A percentile compares a stretch with the other conserved stretches of the same genome.
Evolutionary conservation across 2,888 invertebrate species (phyloP).

Genomic region (Plusia festucae): DNA sequence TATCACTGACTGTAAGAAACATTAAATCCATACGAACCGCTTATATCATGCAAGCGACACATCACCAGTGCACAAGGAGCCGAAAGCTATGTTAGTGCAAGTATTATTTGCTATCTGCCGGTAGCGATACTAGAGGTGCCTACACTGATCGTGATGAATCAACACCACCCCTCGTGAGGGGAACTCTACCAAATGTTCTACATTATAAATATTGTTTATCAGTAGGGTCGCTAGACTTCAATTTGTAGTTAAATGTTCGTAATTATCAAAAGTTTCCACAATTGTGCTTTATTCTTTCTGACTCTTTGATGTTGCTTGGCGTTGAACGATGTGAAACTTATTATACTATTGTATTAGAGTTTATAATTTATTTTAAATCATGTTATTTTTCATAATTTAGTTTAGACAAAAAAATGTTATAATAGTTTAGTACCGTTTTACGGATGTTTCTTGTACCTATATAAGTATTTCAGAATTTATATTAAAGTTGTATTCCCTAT

Average conservation of each 20-base stretch:
- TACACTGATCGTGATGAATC: slow-evolving; percentile 29
- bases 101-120: slow-evolving; percentile 30
- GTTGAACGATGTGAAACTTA: slow-evolving; percentile 85
- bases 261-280: slow-evolving; percentile 75
- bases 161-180: slow-evolving; percentile 37
- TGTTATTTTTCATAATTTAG: slow-evolving; percentile 83
- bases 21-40: slow-evolving; percentile 26
- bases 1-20: slow-evolving; percentile 28
- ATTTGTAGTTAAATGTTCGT: slow-evolving; percentile 83
- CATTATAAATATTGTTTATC: slow-evolving; percentile 69
- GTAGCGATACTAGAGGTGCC: slow-evolving; percentile 44
- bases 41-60: slow-evolving; percentile 33
- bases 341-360: slow-evolving; percentile 75
- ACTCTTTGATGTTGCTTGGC: slow-evolving; percentile 87
- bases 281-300: slow-evolving; percentile 83
- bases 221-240: slow-evolving; percentile 88
- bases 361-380: slow-evolving; percentile 80
- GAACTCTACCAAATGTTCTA: slow-evolving; percentile 56
- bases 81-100: slow-evolving; percentile 29
- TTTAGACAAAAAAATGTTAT: slow-evolving; percentile 85
- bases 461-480: slow-evolving; percentile 82
- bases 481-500: slow-evolving; percentile 81
- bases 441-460: slow-evolving; percentile 78
- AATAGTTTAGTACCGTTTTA: slow-evolving; percentile 84
- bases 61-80: slow-evolving; percentile 23